phyloP scores from a whole-genome alignment of 2,797 vertebrate species.

The Pampus argenteus region DNA sequence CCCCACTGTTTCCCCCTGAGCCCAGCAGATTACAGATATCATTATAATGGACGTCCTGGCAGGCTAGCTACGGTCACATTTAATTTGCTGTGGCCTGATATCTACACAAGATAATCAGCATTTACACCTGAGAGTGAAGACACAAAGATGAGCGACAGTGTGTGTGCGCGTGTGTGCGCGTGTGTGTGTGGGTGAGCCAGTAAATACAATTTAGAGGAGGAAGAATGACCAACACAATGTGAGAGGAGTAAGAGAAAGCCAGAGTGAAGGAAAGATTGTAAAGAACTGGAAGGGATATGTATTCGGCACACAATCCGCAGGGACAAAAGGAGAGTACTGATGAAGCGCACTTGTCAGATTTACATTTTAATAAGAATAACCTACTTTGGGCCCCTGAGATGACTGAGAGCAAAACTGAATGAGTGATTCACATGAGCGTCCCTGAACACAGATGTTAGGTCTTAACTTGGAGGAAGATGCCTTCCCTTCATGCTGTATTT shows the following conservation, averaged over 20 bases:
- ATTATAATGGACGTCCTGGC: conserved; percentile 81
- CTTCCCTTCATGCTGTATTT: conserved; percentile 23
- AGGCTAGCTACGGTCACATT: conserved; percentile 79
- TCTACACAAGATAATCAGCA: conserved; percentile 81
- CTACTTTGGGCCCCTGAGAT: conserved; percentile 64
- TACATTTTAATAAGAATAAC: conserved; percentile 80
- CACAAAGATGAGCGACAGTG: conserved; percentile 50
- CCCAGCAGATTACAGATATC: conserved; percentile 81
- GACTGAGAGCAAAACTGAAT: conserved; percentile 52
- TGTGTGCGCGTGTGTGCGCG: conserved; percentile 1
- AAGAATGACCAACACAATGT: conserved; percentile 25
- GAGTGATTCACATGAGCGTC: conserved; percentile 51
- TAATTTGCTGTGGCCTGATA: conserved; percentile 81
- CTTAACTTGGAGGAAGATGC: conserved; percentile 18
- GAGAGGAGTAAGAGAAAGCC: background rate
- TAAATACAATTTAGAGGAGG: conserved; percentile 49
- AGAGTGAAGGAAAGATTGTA: conserved; percentile 28
- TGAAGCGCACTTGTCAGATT: conserved; percentile 70
- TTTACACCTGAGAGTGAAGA: conserved; percentile 75
- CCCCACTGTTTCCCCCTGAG: conserved; percentile 55
- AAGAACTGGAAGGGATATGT: conserved; percentile 33
- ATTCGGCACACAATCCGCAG: conserved; percentile 45
- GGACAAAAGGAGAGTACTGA: conserved; percentile 50
- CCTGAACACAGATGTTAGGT: conserved; percentile 42
- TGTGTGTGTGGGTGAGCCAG: conserved; percentile 14